Evolutionary conservation across 2,797 vertebrate genomes (phyloP).

Genomic region (Neosilurus mollespiculum): DNA sequence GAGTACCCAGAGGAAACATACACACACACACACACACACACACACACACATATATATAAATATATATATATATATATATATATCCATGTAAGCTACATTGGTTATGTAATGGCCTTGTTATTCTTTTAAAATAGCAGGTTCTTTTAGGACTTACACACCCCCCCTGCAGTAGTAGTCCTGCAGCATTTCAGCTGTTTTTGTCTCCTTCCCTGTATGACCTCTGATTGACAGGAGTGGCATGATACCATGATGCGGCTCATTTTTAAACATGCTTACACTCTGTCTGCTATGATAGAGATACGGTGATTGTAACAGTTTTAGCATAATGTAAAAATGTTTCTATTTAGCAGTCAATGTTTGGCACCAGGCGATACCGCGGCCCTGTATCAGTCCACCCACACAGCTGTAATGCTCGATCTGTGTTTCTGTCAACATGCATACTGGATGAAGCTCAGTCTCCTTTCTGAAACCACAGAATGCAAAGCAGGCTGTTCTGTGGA

Average conservation of each 20-base stretch:
- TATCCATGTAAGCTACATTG: background rate
- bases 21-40: too few relatives aligned
- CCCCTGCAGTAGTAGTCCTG: background rate
- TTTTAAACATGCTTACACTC: conserved; percentile 16
- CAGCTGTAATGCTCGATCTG: conserved; percentile 39
- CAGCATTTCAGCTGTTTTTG: background rate
- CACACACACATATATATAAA: too few relatives aligned
- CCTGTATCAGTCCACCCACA: conserved; percentile 24
- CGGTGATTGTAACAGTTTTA: background rate
- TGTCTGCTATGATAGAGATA: background rate
- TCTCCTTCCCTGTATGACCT: background rate
- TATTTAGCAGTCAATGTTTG: conserved; percentile 13
- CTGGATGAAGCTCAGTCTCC: background rate
- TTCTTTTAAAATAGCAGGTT: background rate
- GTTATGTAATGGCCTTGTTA: background rate
- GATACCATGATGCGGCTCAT: conserved; percentile 3
- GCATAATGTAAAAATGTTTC: background rate
- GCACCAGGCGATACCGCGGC: background rate
- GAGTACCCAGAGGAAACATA: too few relatives aligned
- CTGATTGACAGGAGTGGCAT: conserved; percentile 9
- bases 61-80: background rate
- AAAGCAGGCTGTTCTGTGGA: conserved; percentile 7
- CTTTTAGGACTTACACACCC: background rate
- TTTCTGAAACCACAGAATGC: conserved; percentile 3
- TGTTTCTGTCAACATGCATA: conserved; percentile 34